Conservation (phyloP, 2,797 vertebrate genomes). For the Hippocampus kuda region DNA sequence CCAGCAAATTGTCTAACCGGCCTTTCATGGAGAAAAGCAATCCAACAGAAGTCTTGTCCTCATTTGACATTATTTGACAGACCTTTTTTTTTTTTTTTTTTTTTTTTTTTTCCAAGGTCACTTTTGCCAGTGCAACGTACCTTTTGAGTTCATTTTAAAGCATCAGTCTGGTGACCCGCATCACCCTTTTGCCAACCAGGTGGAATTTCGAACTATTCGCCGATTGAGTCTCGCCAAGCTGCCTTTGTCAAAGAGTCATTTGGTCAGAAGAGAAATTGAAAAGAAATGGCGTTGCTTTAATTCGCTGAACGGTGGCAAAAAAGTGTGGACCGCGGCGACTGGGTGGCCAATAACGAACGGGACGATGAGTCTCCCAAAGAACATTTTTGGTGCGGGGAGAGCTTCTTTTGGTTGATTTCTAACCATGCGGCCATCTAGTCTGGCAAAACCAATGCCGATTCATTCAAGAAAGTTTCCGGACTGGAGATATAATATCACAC, state of each 20-base stretch:
- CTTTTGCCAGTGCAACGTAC: not conserved
- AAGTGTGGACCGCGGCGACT: not conserved
- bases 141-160: conserved; percentile 4
- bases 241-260: conserved; percentile 13
- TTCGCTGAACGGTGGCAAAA: not conserved
- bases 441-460: conserved; percentile 15
- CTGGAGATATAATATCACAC: not conserved
- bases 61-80: not conserved
- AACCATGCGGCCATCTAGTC: not conserved
- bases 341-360: not conserved
- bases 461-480: conserved; percentile 28
- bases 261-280: conserved; percentile 3
- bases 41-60: not conserved
- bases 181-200: conserved; percentile 7
- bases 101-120: no score
- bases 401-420: not conserved
- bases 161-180: conserved; percentile 16
- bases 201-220: conserved; percentile 27
- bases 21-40: not conserved
- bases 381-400: not conserved
- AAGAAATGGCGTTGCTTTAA: not conserved
- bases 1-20: not conserved
- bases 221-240: conserved; percentile 31
- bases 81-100: not conserved
- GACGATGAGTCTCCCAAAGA: not conserved